Evolutionary conservation across 2,113 vertebrate species (phyloP).

Genomic region (Oceanodroma tethys): DNA sequence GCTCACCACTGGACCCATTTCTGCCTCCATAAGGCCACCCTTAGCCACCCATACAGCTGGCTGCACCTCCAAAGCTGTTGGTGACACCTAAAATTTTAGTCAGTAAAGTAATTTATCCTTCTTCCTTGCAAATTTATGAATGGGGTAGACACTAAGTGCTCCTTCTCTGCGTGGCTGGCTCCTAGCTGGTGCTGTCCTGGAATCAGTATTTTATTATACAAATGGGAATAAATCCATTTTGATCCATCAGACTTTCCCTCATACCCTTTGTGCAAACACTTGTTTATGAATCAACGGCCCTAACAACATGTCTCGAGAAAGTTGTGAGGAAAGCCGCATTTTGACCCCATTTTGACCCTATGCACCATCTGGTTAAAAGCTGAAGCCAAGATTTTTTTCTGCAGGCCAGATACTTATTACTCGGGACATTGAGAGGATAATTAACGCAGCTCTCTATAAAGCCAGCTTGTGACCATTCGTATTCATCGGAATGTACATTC

Average conservation of each 20-base stretch:
- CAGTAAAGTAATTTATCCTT: neutral
- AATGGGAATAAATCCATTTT: neutral
- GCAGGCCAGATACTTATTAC: neutral
- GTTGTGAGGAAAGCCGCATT: rapidly evolving
- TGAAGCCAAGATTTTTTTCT: neutral
- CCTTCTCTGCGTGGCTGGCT: neutral
- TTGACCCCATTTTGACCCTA: neutral
- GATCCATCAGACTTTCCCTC: neutral
- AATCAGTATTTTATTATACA: neutral
- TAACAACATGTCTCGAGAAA: neutral
- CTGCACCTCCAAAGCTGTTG: neutral
- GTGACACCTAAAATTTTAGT: neutral
- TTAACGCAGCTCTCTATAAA: neutral
- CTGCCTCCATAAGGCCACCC: neutral
- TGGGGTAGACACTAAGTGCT: neutral
- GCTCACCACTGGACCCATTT: neutral
- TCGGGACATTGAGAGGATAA: neutral
- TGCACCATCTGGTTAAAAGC: neutral
- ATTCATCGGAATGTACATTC: rapidly evolving
- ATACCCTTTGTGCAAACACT: neutral
- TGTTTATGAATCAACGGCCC: rapidly evolving
- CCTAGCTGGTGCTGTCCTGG: neutral
- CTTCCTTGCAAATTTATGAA: neutral
- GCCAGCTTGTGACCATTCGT: neutral
- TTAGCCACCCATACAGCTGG: neutral